phyloP scores from a whole-genome alignment of 2,888 invertebrate genomes.

The Asteroscopus sphinx region DNA sequence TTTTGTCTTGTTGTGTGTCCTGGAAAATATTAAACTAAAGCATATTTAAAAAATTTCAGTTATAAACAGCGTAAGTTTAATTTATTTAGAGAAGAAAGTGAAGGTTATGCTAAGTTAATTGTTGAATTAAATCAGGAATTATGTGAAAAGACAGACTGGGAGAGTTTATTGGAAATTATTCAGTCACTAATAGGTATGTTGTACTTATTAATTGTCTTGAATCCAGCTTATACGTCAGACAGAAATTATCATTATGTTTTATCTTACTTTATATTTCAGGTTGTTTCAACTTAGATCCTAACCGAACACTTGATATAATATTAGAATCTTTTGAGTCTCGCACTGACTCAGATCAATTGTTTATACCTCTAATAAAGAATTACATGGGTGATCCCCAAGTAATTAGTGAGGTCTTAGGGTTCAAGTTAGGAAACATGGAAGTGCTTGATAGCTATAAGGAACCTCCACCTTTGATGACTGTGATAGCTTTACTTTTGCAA shows the following conservation, averaged over 20 bases:
- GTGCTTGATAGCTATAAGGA: constrained; percentile 90
- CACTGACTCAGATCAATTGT: constrained; percentile 93
- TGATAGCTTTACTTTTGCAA: constrained; percentile 97
- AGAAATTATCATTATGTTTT: neutral
- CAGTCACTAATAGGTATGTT: constrained; percentile 97
- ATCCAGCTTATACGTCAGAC: too few relatives aligned
- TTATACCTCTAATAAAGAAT: constrained; percentile 94
- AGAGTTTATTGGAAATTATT: constrained; percentile 95
- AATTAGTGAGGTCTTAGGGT: constrained; percentile 98
- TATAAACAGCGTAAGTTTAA: constrained; percentile 99
- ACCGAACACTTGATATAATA: constrained; percentile 98
- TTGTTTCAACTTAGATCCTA: constrained; percentile 99
- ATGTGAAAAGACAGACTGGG: constrained; percentile 91
- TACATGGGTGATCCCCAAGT: constrained; percentile 96
- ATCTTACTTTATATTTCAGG: constrained; percentile 90
- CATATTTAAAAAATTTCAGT: constrained; percentile 88
- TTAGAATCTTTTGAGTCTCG: constrained; percentile 98
- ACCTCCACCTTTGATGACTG: constrained; percentile 95
- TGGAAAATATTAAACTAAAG: neutral
- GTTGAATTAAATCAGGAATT: constrained; percentile 97
- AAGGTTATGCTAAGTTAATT: constrained; percentile 99
- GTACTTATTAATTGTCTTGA: neutral
- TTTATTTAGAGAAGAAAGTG: constrained; percentile 99
- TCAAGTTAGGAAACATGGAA: constrained; percentile 94
- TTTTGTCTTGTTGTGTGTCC: too few relatives aligned